phyloP scores from a whole-genome alignment of 2,797 vertebrate genomes.

The Lemur catta region DNA sequence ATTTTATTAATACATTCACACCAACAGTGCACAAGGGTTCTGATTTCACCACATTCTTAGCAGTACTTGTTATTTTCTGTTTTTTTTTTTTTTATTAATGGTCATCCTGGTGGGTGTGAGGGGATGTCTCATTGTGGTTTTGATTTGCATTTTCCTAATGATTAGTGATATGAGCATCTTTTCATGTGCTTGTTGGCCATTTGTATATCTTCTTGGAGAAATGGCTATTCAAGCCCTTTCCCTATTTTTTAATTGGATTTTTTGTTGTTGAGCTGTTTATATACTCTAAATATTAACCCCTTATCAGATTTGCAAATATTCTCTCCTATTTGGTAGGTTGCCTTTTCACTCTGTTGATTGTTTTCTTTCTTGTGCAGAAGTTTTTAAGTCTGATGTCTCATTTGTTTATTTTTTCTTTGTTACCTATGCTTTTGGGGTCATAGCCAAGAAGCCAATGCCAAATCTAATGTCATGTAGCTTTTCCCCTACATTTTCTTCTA shows the following conservation, averaged over 20 bases:
- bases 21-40: too few species aligned
- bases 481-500: background rate
- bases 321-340: background rate
- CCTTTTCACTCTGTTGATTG: background rate
- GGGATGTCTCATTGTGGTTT: too few species aligned
- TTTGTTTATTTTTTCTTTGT: background rate
- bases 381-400: background rate
- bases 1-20: too few species aligned
- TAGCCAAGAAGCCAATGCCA: background rate
- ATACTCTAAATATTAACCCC: background rate
- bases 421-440: background rate
- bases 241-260: background rate
- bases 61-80: too few species aligned
- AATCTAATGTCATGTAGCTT: background rate
- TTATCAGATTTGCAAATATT: background rate
- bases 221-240: too few species aligned
- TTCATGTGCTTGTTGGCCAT: too few species aligned
- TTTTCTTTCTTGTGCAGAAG: background rate
- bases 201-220: too few species aligned
- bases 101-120: too few species aligned
- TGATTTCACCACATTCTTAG: too few species aligned
- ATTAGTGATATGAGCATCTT: too few species aligned
- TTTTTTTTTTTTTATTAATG: too few species aligned
- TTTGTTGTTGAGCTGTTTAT: background rate
- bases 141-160: too few species aligned